phyloP scores from a whole-genome alignment of 2,113 vertebrate species.

The Oryzias curvinotus region DNA sequence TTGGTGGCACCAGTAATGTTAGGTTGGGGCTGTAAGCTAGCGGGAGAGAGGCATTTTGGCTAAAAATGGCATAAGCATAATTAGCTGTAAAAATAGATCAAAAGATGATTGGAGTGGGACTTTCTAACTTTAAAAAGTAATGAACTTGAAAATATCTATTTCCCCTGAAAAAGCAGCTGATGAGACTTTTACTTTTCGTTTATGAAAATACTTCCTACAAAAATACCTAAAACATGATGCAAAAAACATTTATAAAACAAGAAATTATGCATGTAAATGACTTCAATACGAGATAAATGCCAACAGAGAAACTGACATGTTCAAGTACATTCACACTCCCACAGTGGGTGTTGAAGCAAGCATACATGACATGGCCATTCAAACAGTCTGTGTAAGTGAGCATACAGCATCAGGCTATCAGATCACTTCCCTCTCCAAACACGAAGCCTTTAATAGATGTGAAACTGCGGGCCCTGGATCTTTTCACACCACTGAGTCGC shows the following conservation, averaged over 20 bases:
- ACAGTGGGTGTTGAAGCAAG: conserved; percentile 27
- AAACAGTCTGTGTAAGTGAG: conserved; percentile 61
- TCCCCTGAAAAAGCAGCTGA: not conserved
- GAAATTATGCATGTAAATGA: not conserved
- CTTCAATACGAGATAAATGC: conserved; percentile 9
- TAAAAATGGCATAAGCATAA: no score
- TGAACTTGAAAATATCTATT: no score
- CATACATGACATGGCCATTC: conserved; percentile 33
- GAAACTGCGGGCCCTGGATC: conserved; percentile 42
- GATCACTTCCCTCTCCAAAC: conserved; percentile 60
- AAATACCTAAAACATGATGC: not conserved
- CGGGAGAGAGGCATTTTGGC: no score
- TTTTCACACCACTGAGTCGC: conserved; percentile 57
- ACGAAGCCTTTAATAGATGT: conserved; percentile 58
- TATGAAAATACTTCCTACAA: not conserved
- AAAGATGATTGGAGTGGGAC: no score
- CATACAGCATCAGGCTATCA: conserved; percentile 59
- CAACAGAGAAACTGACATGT: not conserved
- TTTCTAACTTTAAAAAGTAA: no score
- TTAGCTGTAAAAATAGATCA: no score
- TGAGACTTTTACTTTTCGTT: not conserved
- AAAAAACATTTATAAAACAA: conserved; percentile 1
- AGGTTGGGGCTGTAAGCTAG: no score
- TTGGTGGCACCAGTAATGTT: no score
- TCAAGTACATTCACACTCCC: conserved; percentile 1